These are phyloP conservation scores for Melanostoma scalare DNA, from an alignment of 2,888 invertebrate genomes.

Conservation along the genomic window DNA sequence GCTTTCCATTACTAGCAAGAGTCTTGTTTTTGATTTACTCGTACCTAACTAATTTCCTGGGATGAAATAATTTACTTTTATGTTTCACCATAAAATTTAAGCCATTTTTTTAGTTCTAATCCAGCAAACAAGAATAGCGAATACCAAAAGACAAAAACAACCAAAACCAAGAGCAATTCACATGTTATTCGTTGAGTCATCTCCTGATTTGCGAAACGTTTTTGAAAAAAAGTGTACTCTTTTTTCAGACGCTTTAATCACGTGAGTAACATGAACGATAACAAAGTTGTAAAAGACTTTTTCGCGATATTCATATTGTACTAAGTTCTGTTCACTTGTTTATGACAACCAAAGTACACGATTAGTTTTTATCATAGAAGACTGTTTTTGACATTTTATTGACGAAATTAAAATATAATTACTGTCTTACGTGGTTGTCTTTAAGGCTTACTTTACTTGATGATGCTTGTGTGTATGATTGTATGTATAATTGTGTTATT, in stretches of 20 bases:
- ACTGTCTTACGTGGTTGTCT: background rate
- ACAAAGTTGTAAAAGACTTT: constrained; percentile 4
- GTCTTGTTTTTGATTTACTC: too few species aligned
- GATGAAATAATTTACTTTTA: too few species aligned
- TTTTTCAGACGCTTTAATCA: background rate
- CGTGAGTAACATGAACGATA: constrained; percentile 29
- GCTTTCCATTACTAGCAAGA: too few species aligned
- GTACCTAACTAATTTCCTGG: too few species aligned
- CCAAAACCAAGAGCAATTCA: too few species aligned
- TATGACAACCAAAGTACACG: background rate
- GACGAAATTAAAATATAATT: background rate
- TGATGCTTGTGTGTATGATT: too few species aligned
- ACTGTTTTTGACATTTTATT: constrained; percentile 6
- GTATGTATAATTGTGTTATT: too few species aligned
- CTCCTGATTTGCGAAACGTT: constrained; percentile 1
- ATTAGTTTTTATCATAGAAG: background rate
- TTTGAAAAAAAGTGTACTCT: background rate
- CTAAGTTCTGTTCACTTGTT: background rate
- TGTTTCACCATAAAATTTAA: too few species aligned
- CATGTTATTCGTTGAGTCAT: too few species aligned
- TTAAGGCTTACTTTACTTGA: background rate
- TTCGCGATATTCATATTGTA: background rate
- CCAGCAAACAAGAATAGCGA: too few species aligned
- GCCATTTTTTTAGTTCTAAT: too few species aligned
- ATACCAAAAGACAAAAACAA: too few species aligned